phyloP scores from a whole-genome alignment of 1,140 invertebrate species.

The Bilobella aurantiaca region DNA sequence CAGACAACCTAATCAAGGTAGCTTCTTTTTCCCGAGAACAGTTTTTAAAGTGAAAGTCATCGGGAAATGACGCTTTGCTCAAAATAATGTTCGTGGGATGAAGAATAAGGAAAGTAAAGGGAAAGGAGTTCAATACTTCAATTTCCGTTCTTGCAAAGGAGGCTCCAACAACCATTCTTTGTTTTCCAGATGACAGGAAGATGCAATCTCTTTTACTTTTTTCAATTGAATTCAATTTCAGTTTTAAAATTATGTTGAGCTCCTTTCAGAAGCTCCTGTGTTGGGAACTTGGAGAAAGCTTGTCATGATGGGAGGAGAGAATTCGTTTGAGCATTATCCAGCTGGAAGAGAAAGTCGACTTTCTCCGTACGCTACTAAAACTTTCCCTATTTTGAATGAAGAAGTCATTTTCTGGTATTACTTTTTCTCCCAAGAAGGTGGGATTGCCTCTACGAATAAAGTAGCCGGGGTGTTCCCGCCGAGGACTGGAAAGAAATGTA shows the following conservation, averaged over 20 bases:
- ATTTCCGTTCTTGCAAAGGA: neutral
- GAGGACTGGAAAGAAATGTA: neutral
- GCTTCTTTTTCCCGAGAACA: too few species aligned
- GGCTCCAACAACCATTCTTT: neutral
- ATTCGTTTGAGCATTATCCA: too few species aligned
- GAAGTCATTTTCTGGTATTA: neutral
- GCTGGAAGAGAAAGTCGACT: neutral
- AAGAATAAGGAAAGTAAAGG: too few species aligned
- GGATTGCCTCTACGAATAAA: neutral
- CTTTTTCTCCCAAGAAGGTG: neutral
- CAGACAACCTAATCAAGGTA: too few species aligned
- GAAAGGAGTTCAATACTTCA: neutral
- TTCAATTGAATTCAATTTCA: neutral
- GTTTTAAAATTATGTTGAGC: neutral
- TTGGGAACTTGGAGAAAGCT: too few species aligned
- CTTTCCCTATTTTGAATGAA: neutral
- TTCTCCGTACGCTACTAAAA: neutral
- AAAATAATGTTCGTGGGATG: too few species aligned
- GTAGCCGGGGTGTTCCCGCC: neutral
- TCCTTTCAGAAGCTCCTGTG: too few species aligned
- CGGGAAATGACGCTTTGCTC: too few species aligned
- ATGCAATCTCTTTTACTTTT: neutral
- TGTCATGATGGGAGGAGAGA: too few species aligned
- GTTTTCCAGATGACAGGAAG: neutral
- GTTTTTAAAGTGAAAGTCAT: too few species aligned